Evolutionary conservation across 2,113 vertebrate species (phyloP).

Genomic region (Hoplias malabaricus): DNA sequence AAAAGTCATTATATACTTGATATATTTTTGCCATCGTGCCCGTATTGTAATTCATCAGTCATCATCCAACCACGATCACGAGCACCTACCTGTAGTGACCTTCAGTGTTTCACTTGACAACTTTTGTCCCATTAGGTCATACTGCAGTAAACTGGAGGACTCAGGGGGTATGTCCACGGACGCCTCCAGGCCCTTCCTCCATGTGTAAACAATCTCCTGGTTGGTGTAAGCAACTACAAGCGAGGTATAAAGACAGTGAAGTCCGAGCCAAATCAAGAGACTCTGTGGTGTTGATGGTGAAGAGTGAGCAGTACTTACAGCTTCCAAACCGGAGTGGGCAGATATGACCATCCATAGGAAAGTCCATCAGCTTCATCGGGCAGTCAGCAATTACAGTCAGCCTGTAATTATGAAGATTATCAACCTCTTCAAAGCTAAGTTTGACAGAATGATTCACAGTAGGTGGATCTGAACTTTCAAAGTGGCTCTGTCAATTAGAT

Average conservation of each 20-base stretch:
- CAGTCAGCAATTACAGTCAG: conserved; percentile 76
- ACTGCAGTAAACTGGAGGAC: conserved; percentile 79
- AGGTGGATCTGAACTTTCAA: no score
- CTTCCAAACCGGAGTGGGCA: conserved; percentile 80
- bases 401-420: conserved; percentile 50
- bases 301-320: conserved; percentile 65
- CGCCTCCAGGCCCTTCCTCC: conserved; percentile 71
- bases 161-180: conserved; percentile 77
- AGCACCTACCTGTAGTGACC: conserved; percentile 72
- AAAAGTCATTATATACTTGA: no score
- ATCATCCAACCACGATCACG: neutral
- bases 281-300: neutral
- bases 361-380: conserved; percentile 76
- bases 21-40: no score
- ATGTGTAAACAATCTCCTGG: conserved; percentile 76
- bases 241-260: neutral
- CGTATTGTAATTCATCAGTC: no score
- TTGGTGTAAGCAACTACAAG: conserved; percentile 75
- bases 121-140: conserved; percentile 75
- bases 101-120: conserved; percentile 70
- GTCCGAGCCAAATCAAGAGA: no score
- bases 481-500: no score
- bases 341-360: conserved; percentile 79
- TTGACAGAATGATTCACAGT: neutral
- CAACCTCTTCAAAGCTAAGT: no score